Base-by-base conservation (phyloP, 1,140 invertebrate species). In the Cyphomyrmex costatus region DNA sequence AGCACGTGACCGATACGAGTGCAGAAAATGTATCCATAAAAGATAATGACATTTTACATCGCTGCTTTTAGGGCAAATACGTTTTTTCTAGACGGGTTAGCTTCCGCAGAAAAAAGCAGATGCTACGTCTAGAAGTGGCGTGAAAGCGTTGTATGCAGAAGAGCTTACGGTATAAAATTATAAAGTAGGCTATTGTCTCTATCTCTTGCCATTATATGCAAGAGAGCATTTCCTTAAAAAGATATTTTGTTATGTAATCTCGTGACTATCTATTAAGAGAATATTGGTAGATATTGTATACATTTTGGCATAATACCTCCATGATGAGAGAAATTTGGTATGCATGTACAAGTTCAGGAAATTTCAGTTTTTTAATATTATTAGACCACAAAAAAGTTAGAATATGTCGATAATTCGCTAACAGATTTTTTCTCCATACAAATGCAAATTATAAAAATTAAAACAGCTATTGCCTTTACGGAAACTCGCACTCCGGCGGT, bases 61-160 rank as follows among this genome's bases (percentile, higher is more conserved):
- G 79, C 53, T 83, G 79, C 79, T 83, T 83, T 83, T 83, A 83
- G 53, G 68, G 79, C 68, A 83, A 83, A 83, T 74, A 60, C 79
- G 79, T 83, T 83, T 83, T 83, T 60, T 74, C 68, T 83, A 73
- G 79, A 83, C 19, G 68, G 36, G 33, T 82, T 71, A 53, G 68
- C 79, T 71, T 42, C 24, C 66, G 36, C 27, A 73, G 79, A 27
- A 83, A 73, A 83, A 74, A 83, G 56, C 36, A 27, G 7, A 27
- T 56, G 14, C 49, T 27, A 56, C 30, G 68, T 74, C 79, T 83
- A n/a, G 71, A 60, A 83, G 79, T 42, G 36, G 79, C 42, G 79
- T 74, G 53, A 83, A 83, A 74, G 79, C 79, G 70, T 83, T 83
- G 58, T 36, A 36, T 46, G 79, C 53, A 60, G 53, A 74, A 61